Base-by-base conservation (phyloP, 2,888 invertebrate species). In the Habroteleia sp. region DNA sequence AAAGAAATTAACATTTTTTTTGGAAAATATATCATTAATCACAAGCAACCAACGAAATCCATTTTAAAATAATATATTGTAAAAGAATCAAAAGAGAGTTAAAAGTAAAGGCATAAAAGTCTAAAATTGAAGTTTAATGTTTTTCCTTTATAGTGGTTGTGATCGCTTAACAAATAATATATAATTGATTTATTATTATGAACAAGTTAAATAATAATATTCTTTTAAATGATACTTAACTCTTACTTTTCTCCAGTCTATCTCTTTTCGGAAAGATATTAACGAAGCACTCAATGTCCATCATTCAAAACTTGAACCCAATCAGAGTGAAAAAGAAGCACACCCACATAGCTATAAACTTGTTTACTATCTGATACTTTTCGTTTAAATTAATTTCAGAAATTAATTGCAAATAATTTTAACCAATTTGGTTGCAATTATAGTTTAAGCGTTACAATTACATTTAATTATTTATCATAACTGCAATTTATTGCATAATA, bases 171-270 rank as follows among this genome's bases (percentile, higher is more conserved):
- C 10, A 39, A 54, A 39, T 37, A 52, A 37, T 33, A n/a, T 29
- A 52, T 17, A 25, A 39, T 54, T 54, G 54, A 54, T 54, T 54
- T 54, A 54, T 54, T 54, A 11, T 16, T 41, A 17, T 54, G 54
- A 54, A 27, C 41, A 14, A 39, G 39, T 11, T 5, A 8, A 29
- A 25, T 27, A 27, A 39, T 29, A 39, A 27, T 39, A 27, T 54
- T 29, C 29, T 16, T 25, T 37, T 37, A 1, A 17, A 37, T 17
- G 8, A 2, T 37, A 14, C 37, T 37, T 37, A 37, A 27, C 6
- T 3, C 25, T 25, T 13, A 37, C 37, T 52, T 35, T 35, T 50
- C 35, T 50, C 50, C 13, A 3, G 17, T 16, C 6, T 7, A 17
- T 17, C 31, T 31, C 46, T 10, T 10, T 33, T 50, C 13, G 0